These are phyloP conservation scores for Arctia plantaginis DNA, from an alignment of 2,888 invertebrate genomes.

Conservation along the genomic window DNA sequence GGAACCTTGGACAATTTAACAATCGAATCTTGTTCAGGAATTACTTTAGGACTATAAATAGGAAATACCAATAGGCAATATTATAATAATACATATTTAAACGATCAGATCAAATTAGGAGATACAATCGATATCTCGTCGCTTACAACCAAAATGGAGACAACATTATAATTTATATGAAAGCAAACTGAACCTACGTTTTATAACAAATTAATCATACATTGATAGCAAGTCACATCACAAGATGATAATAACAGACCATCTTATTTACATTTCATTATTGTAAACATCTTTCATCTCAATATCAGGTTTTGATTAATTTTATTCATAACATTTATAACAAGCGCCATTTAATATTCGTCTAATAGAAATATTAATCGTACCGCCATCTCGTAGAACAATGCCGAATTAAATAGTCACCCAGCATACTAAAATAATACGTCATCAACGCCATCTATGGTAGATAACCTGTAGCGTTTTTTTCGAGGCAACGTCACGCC, in stretches of 20 bases:
- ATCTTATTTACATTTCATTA: constrained; percentile 52
- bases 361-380: constrained; percentile 34
- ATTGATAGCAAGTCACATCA: constrained; percentile 24
- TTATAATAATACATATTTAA: background rate
- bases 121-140: background rate
- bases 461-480: constrained; percentile 75
- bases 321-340: constrained; percentile 51
- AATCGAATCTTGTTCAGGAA: no score
- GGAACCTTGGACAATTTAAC: no score
- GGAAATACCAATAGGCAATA: no score
- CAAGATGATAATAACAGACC: constrained; percentile 24
- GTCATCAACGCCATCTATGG: constrained; percentile 67
- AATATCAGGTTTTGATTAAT: constrained; percentile 45
- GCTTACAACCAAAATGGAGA: background rate
- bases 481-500: constrained; percentile 77
- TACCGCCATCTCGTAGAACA: constrained; percentile 67
- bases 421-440: constrained; percentile 22
- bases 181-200: constrained; percentile 20
- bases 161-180: background rate
- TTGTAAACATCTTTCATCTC: constrained; percentile 52
- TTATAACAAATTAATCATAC: constrained; percentile 26
- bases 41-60: no score
- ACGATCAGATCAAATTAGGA: background rate
- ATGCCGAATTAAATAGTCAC: constrained; percentile 44
- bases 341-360: constrained; percentile 40